Evolutionary conservation across 2,888 invertebrate species (phyloP).

Genomic region (Anthophora plumipes): DNA sequence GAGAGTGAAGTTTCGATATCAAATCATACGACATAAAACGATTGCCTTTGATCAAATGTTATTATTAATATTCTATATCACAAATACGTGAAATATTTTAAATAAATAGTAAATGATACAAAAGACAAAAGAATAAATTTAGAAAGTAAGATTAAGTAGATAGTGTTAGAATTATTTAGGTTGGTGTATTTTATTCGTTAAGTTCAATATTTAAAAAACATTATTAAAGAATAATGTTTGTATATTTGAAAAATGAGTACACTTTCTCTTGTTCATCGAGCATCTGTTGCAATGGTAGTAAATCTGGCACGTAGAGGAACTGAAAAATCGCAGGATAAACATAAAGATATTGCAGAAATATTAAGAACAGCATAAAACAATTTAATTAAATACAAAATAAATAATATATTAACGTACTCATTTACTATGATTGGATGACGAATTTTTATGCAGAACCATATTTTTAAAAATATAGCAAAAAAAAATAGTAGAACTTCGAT

Average conservation of each 20-base stretch:
- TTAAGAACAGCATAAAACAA: conserved; percentile 34
- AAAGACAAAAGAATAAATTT: too few species aligned
- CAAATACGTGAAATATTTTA: too few species aligned
- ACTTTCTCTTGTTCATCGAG: conserved; percentile 63
- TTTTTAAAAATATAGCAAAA: too few species aligned
- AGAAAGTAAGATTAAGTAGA: neutral
- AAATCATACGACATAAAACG: neutral
- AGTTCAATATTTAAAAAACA: conserved; percentile 59
- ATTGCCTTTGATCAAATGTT: too few species aligned
- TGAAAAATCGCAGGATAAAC: conserved; percentile 59
- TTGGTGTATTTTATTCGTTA: conserved; percentile 16
- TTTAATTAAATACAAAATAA: neutral
- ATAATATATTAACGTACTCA: neutral
- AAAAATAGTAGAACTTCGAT: too few species aligned
- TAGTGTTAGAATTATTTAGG: conserved; percentile 13
- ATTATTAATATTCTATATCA: too few species aligned
- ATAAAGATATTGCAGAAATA: conserved; percentile 44
- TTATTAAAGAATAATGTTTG: conserved; percentile 71
- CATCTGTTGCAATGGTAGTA: conserved; percentile 53
- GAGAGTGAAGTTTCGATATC: neutral
- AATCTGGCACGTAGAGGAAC: conserved; percentile 47
- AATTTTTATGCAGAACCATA: too few species aligned
- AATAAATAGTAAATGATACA: too few species aligned
- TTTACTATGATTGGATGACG: too few species aligned
- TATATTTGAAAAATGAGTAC: conserved; percentile 74